Evolutionary conservation across 2,888 invertebrate genomes (phyloP), one percentile per base, ranked within the genome.

Genomic region (Buathra laborator): DNA sequence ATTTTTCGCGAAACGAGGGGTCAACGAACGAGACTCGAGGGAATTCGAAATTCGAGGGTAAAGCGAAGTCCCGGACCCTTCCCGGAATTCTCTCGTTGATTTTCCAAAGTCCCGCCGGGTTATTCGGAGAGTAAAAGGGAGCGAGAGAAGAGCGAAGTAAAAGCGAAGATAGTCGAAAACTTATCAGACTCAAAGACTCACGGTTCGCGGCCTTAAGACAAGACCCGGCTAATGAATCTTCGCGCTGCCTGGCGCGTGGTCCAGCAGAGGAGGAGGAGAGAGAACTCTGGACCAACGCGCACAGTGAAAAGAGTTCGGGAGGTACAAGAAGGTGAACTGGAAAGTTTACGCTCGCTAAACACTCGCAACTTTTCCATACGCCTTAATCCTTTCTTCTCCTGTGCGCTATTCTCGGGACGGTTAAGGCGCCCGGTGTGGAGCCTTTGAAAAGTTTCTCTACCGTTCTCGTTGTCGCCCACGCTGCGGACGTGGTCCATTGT

Each of bases 211-310:
- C 70, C 70, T 71, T 19, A 43, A 79, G 84, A 87, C 87, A 87
- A 85, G 81, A 78, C n/a, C 79, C 4, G 78, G 82, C 86, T 87
- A 86, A 87, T 85, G 86, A 87, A 87, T 87, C 83, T 84, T 87
- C 79, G 44, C 62, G 51, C 70, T 74, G 24, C 2, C 24, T 24
- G 16, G 59, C 53, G 44, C 24, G 51, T 32, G 48, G 59, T 56
- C 37, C 68, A 12, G 43, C 66, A 48, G 51, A 48, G 12, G 16
- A 12, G 19, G 48, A 77, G 43, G 9, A 37, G 37, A 37, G 9
- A 37, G 37, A 37, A 56, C 56, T 19, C 56, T 19, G 19, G 66
- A 53, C 51, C 16, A 68, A 44, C 43, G 37, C 12, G 14, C 37
- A 46, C 12, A 10, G 7, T 12, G 48, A 67, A 51, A 62, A 44